Evolutionary conservation across 2,888 invertebrate genomes (phyloP).

Genomic region (Cephus spinipes): DNA sequence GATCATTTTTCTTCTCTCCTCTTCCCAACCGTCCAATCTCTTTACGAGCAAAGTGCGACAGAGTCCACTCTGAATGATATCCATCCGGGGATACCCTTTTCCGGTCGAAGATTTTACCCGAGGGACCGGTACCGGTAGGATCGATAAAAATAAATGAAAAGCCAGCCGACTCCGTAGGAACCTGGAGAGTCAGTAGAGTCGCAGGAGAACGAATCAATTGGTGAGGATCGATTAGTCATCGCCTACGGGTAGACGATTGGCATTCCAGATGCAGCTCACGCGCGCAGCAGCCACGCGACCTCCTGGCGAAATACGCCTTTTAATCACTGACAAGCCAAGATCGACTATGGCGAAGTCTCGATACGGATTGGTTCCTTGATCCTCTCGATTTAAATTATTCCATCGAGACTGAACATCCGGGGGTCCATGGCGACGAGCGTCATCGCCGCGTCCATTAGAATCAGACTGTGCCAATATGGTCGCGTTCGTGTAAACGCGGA

Average conservation of each 20-base stretch:
- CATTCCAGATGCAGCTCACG: too few relatives aligned
- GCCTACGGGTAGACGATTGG: slow-evolving; percentile 62
- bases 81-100: background rate
- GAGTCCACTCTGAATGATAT: background rate
- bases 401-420: too few relatives aligned
- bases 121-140: background rate
- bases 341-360: background rate
- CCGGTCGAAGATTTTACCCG: background rate
- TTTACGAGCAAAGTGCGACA: background rate
- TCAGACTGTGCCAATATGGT: too few relatives aligned
- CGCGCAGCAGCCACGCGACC: background rate
- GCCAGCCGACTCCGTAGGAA: background rate
- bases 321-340: slow-evolving; percentile 1
- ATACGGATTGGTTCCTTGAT: slow-evolving; percentile 7
- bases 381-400: too few relatives aligned
- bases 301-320: background rate
- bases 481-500: too few relatives aligned
- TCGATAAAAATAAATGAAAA: background rate
- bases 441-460: too few relatives aligned
- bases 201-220: slow-evolving; percentile 22
- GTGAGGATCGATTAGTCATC: slow-evolving; percentile 64
- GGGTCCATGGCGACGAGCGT: too few relatives aligned
- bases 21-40: background rate
- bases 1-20: background rate
- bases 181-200: background rate